Percentiles rank a stretch among this genome's conserved stretches.
Evolutionary conservation across 1,140 invertebrate species (phyloP).

Genomic region (Temnothorax curvispinosus): DNA sequence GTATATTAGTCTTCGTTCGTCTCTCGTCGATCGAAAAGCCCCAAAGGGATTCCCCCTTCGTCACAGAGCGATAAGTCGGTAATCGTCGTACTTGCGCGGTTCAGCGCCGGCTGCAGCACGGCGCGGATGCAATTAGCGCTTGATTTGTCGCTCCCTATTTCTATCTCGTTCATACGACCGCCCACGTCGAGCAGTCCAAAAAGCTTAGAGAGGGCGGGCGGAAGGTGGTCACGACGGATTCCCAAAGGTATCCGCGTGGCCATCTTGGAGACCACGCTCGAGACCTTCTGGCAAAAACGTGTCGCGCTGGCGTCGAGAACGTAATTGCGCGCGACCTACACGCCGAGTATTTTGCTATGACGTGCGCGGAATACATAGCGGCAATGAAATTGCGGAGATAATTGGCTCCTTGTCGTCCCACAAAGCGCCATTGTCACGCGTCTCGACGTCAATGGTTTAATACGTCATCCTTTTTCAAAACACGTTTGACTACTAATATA

Average conservation of each 20-base stretch:
- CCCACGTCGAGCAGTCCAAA: conserved; percentile 38
- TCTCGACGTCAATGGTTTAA: conserved; percentile 61
- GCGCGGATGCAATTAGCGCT: conserved; percentile 73
- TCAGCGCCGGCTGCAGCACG: conserved; percentile 54
- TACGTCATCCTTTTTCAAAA: conserved; percentile 36
- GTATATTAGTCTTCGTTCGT: conserved; percentile 53
- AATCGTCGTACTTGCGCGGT: conserved; percentile 75
- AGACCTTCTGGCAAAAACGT: conserved; percentile 63
- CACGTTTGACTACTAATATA: background rate
- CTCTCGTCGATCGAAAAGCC: conserved; percentile 69
- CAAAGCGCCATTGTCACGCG: conserved; percentile 58
- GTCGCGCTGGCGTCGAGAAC: conserved; percentile 40
- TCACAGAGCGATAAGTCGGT: conserved; percentile 67
- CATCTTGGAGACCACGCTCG: conserved; percentile 44
- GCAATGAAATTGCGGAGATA: conserved; percentile 71
- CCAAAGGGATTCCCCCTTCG: conserved; percentile 42
- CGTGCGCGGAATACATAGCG: conserved; percentile 52
- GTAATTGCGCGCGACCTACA: conserved; percentile 55
- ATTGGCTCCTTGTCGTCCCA: conserved; percentile 71
- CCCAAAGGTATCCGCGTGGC: conserved; percentile 43
- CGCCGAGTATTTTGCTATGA: conserved; percentile 53
- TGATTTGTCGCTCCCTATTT: conserved; percentile 65
- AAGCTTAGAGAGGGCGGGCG: conserved; percentile 23
- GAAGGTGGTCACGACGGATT: background rate
- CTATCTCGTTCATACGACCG: conserved; percentile 36